Evolutionary conservation across 2,113 vertebrate genomes (phyloP).

Genomic region (Octodon degus): DNA sequence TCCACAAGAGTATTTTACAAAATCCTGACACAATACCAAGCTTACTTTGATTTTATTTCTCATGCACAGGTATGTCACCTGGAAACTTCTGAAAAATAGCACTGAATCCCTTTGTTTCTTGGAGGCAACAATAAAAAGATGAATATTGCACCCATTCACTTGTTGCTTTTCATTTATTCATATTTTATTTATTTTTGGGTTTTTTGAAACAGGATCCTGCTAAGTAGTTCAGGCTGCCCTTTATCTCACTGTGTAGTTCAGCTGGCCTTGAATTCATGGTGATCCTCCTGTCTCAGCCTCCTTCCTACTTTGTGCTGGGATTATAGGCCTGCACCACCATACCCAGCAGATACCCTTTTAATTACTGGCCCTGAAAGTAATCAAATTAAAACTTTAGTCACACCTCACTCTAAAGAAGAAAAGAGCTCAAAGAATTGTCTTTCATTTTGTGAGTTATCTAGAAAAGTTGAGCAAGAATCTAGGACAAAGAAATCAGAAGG

Average conservation of each 20-base stretch:
- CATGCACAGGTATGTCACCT: constrained; percentile 31
- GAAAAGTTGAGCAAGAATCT: not conserved
- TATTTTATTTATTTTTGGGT: not conserved
- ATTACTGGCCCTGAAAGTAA: constrained; percentile 2
- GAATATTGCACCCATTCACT: not conserved
- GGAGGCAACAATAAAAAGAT: not conserved
- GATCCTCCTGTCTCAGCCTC: not conserved
- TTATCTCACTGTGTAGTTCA: not conserved
- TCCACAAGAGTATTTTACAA: constrained; percentile 5
- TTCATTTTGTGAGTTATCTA: constrained; percentile 19
- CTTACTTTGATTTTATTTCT: constrained; percentile 33
- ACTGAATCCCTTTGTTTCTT: constrained; percentile 3
- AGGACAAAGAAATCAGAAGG: not conserved
- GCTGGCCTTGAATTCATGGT: not conserved
- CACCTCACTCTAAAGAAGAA: not conserved
- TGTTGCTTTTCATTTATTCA: not conserved
- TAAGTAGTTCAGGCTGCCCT: not conserved
- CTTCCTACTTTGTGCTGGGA: not conserved
- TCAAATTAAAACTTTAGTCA: not conserved
- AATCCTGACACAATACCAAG: not conserved
- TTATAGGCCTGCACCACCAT: not conserved
- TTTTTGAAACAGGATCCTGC: not conserved
- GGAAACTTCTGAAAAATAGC: constrained; percentile 21
- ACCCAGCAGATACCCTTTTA: not conserved
- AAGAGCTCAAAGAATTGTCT: not conserved